These are phyloP conservation scores for Actias luna DNA, from an alignment of 2,888 invertebrate genomes.

Conservation along the genomic window DNA sequence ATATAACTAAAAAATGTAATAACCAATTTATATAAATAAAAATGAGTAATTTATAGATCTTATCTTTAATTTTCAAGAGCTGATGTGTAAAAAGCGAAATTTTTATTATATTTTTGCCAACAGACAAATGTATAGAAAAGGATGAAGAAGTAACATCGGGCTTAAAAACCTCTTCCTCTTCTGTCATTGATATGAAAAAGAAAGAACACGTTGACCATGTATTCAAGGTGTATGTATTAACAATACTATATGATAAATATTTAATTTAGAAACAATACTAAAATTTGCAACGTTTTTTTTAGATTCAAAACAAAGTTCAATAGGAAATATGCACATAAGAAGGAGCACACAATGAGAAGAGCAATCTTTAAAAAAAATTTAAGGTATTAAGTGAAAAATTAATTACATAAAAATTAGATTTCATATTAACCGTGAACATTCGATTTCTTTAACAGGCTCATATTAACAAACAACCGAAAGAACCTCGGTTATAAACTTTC, in stretches of 20 bases:
- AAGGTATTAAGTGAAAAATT: conserved; percentile 32
- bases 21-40: too few species aligned
- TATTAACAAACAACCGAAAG: conserved; percentile 44
- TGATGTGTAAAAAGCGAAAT: neutral
- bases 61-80: neutral
- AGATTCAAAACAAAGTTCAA: conserved; percentile 43
- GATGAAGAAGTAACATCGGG: conserved; percentile 33
- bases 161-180: conserved; percentile 36
- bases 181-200: conserved; percentile 43
- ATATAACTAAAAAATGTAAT: too few species aligned
- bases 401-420: neutral
- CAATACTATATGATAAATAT: neutral
- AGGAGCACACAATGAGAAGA: conserved; percentile 44
- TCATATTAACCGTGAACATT: neutral
- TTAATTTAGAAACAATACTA: neutral
- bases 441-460: conserved; percentile 33
- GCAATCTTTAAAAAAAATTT: conserved; percentile 43
- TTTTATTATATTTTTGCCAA: neutral
- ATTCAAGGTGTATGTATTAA: conserved; percentile 46
- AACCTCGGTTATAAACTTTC: conserved; percentile 54
- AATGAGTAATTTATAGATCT: too few species aligned
- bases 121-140: conserved; percentile 16
- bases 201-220: conserved; percentile 48
- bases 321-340: conserved; percentile 37
- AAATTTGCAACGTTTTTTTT: conserved; percentile 20